A percentile compares a stretch with the other conserved stretches of the same genome.
phyloP scores from a whole-genome alignment of 2,797 vertebrate species.

The Podarcis siculus region DNA sequence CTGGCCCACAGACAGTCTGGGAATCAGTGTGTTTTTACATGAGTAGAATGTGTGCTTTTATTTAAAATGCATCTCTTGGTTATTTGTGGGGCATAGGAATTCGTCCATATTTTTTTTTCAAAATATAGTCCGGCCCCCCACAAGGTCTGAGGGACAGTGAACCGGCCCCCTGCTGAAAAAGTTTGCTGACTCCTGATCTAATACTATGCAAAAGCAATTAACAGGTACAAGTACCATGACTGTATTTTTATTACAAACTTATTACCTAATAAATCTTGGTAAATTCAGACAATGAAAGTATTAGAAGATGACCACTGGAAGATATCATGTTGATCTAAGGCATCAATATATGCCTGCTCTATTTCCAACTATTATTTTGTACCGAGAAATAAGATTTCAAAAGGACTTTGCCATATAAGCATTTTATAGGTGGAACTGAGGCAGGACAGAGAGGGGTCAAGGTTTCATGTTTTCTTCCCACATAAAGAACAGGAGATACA shows the following conservation, averaged over 20 bases:
- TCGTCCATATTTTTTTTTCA: too few species aligned
- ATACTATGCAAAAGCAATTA: not conserved
- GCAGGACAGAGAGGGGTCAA: not conserved
- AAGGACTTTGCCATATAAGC: not conserved
- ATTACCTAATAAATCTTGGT: not conserved
- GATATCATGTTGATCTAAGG: not conserved
- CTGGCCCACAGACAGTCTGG: too few species aligned
- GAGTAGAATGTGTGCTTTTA: too few species aligned
- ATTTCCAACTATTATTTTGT: not conserved
- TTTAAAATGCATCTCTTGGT: too few species aligned
- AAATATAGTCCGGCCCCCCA: too few species aligned
- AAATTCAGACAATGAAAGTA: not conserved
- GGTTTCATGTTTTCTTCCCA: not conserved
- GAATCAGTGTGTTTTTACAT: too few species aligned
- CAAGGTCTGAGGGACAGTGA: too few species aligned
- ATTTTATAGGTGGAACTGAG: conserved; percentile 4
- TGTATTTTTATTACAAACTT: not conserved
- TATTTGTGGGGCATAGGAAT: too few species aligned
- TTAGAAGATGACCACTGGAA: not conserved
- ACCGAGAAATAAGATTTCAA: conserved; percentile 11
- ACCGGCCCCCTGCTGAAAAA: too few species aligned
- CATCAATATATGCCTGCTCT: not conserved
- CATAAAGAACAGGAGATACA: not conserved
- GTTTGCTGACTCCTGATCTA: too few species aligned
- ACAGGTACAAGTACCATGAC: not conserved